phyloP scores from a whole-genome alignment of 1,140 invertebrate species.

The Procambarus virginalis region DNA sequence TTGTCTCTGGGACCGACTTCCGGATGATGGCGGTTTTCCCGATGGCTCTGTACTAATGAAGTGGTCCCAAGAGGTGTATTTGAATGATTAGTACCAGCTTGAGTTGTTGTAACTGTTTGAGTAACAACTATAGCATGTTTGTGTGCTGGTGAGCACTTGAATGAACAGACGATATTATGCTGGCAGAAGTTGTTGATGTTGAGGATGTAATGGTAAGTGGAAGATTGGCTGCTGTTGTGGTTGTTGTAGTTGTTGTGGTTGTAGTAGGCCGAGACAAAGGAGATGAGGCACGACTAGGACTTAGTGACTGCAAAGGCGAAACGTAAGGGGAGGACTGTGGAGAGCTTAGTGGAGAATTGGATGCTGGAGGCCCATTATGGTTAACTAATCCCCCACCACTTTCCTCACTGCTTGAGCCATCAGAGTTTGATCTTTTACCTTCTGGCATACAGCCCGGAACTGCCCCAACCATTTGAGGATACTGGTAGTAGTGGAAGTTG shows the following conservation, averaged over 20 bases:
- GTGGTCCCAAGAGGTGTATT: slow-evolving; percentile 1
- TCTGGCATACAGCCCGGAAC: slow-evolving; percentile 16
- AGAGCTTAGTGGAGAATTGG: slow-evolving; percentile 56
- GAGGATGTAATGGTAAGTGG: slow-evolving; percentile 40
- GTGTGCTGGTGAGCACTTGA: slow-evolving; percentile 44
- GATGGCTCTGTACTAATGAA: slow-evolving; percentile 20
- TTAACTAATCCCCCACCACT: neutral
- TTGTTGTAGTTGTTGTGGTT: slow-evolving; percentile 55
- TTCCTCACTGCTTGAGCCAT: slow-evolving; percentile 63
- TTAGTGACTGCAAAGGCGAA: slow-evolving; percentile 59
- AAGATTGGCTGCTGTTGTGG: slow-evolving; percentile 50
- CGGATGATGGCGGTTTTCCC: slow-evolving; percentile 48
- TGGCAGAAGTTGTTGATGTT: slow-evolving; percentile 16
- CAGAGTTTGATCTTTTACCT: slow-evolving; percentile 29
- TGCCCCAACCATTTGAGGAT: slow-evolving; percentile 33
- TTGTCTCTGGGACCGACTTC: slow-evolving; percentile 47
- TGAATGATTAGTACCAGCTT: slow-evolving; percentile 1
- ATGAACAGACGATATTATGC: neutral
- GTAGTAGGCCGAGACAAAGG: slow-evolving; percentile 46
- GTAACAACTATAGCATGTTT: slow-evolving; percentile 31
- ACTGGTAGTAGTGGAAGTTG: slow-evolving; percentile 58
- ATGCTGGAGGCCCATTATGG: slow-evolving; percentile 38
- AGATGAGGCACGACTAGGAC: slow-evolving; percentile 63
- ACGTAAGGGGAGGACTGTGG: slow-evolving; percentile 64
- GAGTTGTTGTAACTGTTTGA: slow-evolving; percentile 1